Evolutionary conservation across 2,888 invertebrate genomes (phyloP).

Genomic region (Drosophila monieri): DNA sequence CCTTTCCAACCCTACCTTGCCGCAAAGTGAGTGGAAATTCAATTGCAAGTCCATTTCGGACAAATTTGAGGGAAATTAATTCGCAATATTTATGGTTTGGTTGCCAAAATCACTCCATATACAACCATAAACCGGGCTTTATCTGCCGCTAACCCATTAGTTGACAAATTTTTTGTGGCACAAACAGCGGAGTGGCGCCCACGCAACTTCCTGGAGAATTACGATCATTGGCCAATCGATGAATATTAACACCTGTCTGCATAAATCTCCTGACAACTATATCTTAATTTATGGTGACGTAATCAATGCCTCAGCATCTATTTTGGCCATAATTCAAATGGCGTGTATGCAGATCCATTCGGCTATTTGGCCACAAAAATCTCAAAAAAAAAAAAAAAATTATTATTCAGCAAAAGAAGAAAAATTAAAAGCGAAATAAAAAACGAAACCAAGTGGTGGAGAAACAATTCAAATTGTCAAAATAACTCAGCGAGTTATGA

Average conservation of each 20-base stretch:
- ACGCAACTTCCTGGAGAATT: constrained; percentile 38
- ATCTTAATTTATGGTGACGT: constrained; percentile 74
- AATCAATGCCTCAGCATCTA: constrained; percentile 66
- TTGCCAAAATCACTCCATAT: constrained; percentile 21
- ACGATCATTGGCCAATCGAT: constrained; percentile 44
- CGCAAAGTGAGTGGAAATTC: constrained; percentile 33
- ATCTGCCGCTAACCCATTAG: constrained; percentile 42
- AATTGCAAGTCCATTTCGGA: constrained; percentile 27
- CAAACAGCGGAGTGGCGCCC: constrained; percentile 12
- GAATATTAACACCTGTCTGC: constrained; percentile 40
- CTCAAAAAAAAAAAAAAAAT: not conserved
- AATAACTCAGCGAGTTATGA: constrained; percentile 61
- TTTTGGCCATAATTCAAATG: constrained; percentile 56
- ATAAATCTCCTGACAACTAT: constrained; percentile 44
- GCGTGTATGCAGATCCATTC: not conserved
- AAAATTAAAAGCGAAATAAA: constrained; percentile 15
- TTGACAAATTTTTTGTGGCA: constrained; percentile 34
- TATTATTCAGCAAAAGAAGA: constrained; percentile 11
- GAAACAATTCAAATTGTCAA: constrained; percentile 71
- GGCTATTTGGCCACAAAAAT: not conserved
- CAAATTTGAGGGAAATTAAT: constrained; percentile 38
- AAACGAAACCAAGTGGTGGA: constrained; percentile 34
- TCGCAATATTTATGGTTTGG: constrained; percentile 26
- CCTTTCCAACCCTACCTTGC: constrained; percentile 1
- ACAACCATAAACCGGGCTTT: constrained; percentile 40